Evolutionary conservation across 2,888 invertebrate species (phyloP).

Genomic region (Pasiphila rectangulata): DNA sequence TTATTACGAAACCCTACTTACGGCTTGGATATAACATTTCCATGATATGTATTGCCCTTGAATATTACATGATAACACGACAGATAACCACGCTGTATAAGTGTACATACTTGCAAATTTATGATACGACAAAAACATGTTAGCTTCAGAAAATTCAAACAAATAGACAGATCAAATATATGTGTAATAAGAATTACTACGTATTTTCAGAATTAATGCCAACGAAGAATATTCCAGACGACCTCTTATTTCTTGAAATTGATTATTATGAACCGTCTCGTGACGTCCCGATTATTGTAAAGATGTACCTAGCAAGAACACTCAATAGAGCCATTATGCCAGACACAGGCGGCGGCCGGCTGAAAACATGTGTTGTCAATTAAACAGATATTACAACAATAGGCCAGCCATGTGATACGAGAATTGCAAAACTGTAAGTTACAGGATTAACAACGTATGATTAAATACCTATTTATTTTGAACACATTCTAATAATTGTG

Average conservation of each 20-base stretch:
- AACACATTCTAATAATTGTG: slow-evolving; percentile 3
- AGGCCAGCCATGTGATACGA: slow-evolving; percentile 23
- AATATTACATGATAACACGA: slow-evolving; percentile 42
- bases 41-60: slow-evolving; percentile 54
- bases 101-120: too few relatives aligned
- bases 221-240: slow-evolving; percentile 13
- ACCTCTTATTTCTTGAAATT: slow-evolving; percentile 16
- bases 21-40: slow-evolving; percentile 26
- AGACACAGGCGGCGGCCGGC: slow-evolving; percentile 20
- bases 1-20: slow-evolving; percentile 2
- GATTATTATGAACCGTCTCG: slow-evolving; percentile 25
- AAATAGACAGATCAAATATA: background rate
- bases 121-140: too few relatives aligned
- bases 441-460: slow-evolving; percentile 5
- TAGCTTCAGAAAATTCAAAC: slow-evolving; percentile 31
- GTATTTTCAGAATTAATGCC: slow-evolving; percentile 1
- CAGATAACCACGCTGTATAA: slow-evolving; percentile 22
- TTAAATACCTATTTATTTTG: too few relatives aligned
- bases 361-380: slow-evolving; percentile 35
- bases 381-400: slow-evolving; percentile 35
- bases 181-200: background rate
- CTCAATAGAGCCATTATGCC: slow-evolving; percentile 33
- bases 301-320: slow-evolving; percentile 27
- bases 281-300: slow-evolving; percentile 25
- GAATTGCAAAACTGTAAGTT: slow-evolving; percentile 19